Evolutionary conservation across 2,797 vertebrate genomes (phyloP).

Genomic region (Thripadectes ignobilis): DNA sequence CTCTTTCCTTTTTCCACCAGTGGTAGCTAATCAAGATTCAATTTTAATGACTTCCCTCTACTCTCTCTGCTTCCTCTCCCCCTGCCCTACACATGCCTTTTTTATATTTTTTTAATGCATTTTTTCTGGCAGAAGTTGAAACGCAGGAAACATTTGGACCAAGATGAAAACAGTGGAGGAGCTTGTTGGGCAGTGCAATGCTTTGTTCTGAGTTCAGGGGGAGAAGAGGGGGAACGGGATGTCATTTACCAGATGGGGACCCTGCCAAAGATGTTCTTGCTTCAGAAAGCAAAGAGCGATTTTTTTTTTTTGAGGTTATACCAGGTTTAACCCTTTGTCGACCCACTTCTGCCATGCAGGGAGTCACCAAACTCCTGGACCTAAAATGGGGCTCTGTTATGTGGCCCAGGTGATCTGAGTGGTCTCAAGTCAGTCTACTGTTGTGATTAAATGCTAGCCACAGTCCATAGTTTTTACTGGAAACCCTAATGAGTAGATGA

Average conservation of each 20-base stretch:
- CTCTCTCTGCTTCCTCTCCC: conserved; percentile 23
- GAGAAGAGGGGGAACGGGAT: neutral
- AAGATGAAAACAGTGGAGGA: conserved; percentile 78
- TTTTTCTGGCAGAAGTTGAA: conserved; percentile 79
- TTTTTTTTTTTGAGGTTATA: conserved; percentile 35
- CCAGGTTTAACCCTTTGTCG: conserved; percentile 48
- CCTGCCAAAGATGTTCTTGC: conserved; percentile 51
- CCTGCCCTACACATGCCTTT: conserved; percentile 41
- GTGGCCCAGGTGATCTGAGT: neutral
- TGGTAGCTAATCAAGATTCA: conserved; percentile 41
- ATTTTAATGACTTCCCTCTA: conserved; percentile 37
- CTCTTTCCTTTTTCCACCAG: neutral
- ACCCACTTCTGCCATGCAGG: neutral
- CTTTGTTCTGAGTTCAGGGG: conserved; percentile 73
- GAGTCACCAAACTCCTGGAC: neutral
- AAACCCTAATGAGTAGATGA: neutral
- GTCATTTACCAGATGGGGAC: conserved; percentile 52
- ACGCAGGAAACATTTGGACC: conserved; percentile 71
- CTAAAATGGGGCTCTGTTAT: neutral
- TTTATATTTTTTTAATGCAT: conserved; percentile 53
- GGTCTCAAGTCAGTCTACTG: neutral
- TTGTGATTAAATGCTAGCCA: neutral
- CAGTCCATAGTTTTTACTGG: neutral
- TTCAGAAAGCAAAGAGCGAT: neutral
- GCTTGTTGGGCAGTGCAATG: conserved; percentile 69